These are phyloP conservation scores for Drosophila ohnishii DNA, from an alignment of 1,140 invertebrate genomes.

Conservation along the genomic window DNA sequence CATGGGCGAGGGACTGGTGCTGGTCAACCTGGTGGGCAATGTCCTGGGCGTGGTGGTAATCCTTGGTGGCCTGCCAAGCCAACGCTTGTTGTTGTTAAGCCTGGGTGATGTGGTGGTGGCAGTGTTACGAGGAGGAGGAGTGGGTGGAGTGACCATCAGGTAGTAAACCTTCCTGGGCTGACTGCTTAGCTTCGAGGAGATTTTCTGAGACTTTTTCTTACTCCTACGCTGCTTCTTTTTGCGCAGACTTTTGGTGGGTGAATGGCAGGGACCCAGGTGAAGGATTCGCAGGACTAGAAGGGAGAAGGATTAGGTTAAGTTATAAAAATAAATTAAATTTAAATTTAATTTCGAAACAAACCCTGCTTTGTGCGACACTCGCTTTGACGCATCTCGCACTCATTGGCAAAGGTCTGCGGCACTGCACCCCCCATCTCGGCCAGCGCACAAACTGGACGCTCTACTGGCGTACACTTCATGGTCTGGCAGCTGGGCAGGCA, in stretches of 20 bases:
- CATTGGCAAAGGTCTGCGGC: constrained; percentile 49
- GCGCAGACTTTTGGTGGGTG: background rate
- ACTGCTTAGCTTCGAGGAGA: background rate
- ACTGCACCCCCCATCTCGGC: constrained; percentile 3
- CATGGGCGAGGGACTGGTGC: constrained; percentile 40
- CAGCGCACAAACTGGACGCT: constrained; percentile 52
- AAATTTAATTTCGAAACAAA: constrained; percentile 1
- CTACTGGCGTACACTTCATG: constrained; percentile 38
- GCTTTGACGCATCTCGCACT: constrained; percentile 49
- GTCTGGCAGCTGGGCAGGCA: constrained; percentile 48
- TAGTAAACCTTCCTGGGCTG: constrained; percentile 12
- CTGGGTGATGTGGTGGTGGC: background rate
- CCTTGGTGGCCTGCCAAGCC: background rate
- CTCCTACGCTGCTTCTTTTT: constrained; percentile 5
- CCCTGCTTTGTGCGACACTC: constrained; percentile 55
- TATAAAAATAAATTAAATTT: background rate
- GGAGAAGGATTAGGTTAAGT: no score
- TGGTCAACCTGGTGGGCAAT: background rate
- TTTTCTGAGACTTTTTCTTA: background rate
- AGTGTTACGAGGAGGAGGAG: background rate
- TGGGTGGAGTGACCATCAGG: background rate
- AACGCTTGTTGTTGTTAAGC: background rate
- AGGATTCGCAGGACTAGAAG: constrained; percentile 40
- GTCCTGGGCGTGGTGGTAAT: constrained; percentile 1
- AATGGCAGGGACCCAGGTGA: constrained; percentile 35